Evolutionary conservation across 1,140 invertebrate species (phyloP), one percentile per base, ranked within the genome.

Genomic region (Melitaea cinxia): DNA sequence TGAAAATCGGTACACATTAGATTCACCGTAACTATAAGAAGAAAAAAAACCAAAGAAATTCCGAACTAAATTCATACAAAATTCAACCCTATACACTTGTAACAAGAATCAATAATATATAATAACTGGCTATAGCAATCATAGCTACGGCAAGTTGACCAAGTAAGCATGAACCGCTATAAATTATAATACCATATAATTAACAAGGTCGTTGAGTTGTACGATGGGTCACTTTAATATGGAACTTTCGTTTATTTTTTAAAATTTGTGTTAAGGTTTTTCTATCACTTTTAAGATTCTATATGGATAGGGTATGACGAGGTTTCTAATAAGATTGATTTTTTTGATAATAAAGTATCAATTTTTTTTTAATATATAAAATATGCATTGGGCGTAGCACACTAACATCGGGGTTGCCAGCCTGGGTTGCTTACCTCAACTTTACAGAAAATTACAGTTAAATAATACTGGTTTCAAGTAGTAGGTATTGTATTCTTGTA

Each of bases 1-100:
- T 86, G 83, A 85, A 73, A 80, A 86, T 73, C 78, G 78, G 82
- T 80, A 80, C 81, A 75, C 70, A 72, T 70, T 77, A 68, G 54
- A 73, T 68, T 69, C 59, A 73, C 70, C 71, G 74, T 66, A 73
- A 68, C 47, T 61, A 50, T 67, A 60, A 55, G 45, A 26, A 69
- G 49, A 59, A 68, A 70, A 68, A 58, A 56, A 56, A 61, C 61
- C 42, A 30, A 52, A 49, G 5, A 2, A 6, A 33, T 33, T 33
- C 12, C 30, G 9, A 28, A 28, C 17, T 56, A 47, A 47, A 12
- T 12, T 15, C 64, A 72, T 37, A 50, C 28, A n/a, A 78, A 65
- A 60, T 55, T 73, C 10, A 60, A 69, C 62, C 62, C 58, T 79
- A 74, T 59, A 0, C 5, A 4, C 0, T 42, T 19, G 9, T 17